These are phyloP conservation scores for Tetrapedia diversipes DNA, from an alignment of 2,888 invertebrate genomes.

Conservation along the genomic window DNA sequence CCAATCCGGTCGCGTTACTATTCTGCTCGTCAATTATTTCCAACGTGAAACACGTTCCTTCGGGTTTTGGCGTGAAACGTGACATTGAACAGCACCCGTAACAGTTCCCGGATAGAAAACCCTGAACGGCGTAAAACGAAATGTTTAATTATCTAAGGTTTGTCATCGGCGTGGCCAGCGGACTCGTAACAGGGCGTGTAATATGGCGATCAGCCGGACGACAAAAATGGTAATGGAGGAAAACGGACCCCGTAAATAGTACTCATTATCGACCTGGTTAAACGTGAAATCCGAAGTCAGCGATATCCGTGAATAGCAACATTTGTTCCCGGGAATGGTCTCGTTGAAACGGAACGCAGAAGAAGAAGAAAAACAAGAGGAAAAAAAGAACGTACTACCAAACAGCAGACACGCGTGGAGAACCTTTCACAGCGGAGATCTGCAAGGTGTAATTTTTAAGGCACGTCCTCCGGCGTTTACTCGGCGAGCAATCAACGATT, in stretches of 20 bases:
- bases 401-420: background rate
- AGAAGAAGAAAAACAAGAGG: background rate
- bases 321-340: conserved; percentile 27
- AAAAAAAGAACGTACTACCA: background rate
- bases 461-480: conserved; percentile 8
- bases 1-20: background rate
- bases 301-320: conserved; percentile 8
- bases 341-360: background rate
- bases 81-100: conserved; percentile 41
- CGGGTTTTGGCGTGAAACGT: conserved; percentile 29
- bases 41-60: conserved; percentile 24
- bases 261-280: conserved; percentile 53
- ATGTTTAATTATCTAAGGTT: conserved; percentile 42
- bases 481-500: conserved; percentile 18
- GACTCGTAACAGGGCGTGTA: conserved; percentile 38
- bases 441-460: conserved; percentile 33
- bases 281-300: conserved; percentile 47
- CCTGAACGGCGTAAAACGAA: background rate
- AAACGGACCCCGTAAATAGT: conserved; percentile 42
- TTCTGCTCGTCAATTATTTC: conserved; percentile 15
- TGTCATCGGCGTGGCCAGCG: conserved; percentile 36
- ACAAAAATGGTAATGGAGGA: conserved; percentile 38
- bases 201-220: conserved; percentile 16
- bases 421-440: conserved; percentile 20
- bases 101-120: background rate